phyloP scores from a whole-genome alignment of 2,888 invertebrate genomes.

The Dinocampus coccinellae region DNA sequence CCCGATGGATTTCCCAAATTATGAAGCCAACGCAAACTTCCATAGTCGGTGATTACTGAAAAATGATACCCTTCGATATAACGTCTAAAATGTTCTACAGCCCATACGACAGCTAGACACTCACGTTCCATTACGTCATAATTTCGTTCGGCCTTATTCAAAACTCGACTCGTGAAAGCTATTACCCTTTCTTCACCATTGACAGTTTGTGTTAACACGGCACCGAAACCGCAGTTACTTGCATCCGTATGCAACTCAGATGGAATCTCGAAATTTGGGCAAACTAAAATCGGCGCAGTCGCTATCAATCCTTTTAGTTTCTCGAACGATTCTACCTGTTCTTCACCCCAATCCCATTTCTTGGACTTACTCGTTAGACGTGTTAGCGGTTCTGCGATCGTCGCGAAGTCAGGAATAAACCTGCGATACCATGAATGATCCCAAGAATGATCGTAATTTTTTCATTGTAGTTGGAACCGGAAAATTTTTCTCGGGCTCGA shows the following conservation, averaged over 20 bases:
- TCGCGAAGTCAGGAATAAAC: slow-evolving; percentile 30
- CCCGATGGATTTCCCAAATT: slow-evolving; percentile 29
- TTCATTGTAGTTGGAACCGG: slow-evolving; percentile 36
- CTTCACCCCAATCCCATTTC: too few species aligned
- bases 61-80: slow-evolving; percentile 33
- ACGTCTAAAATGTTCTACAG: slow-evolving; percentile 18
- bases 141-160: slow-evolving; percentile 27
- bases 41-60: slow-evolving; percentile 33
- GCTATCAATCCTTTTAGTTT: too few species aligned
- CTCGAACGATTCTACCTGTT: too few species aligned
- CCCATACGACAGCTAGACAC: slow-evolving; percentile 33
- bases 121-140: slow-evolving; percentile 38
- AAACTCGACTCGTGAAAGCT: slow-evolving; percentile 37
- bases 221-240: slow-evolving; percentile 3
- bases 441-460: slow-evolving; percentile 47
- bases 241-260: slow-evolving; percentile 20
- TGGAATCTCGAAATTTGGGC: too few species aligned
- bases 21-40: slow-evolving; percentile 28
- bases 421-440: slow-evolving; percentile 48
- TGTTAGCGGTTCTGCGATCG: slow-evolving; percentile 19
- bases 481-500: slow-evolving; percentile 12
- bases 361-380: too few species aligned
- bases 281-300: too few species aligned
- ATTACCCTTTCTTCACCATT: slow-evolving; percentile 32
- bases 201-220: neutral